Conservation (phyloP, 1,140 invertebrate genomes). For the Argopecten irradians region DNA sequence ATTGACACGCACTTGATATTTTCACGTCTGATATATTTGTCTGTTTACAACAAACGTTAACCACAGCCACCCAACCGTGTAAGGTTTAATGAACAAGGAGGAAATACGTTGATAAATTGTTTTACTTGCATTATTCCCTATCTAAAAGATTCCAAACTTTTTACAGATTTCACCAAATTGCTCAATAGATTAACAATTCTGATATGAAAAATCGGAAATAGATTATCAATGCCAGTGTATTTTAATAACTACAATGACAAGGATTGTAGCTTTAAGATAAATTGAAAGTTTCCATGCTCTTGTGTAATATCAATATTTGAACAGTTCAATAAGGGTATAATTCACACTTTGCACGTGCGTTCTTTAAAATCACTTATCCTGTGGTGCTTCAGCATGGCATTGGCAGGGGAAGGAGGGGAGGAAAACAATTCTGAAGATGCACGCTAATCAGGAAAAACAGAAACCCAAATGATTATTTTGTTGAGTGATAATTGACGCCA, state of each 20-base stretch:
- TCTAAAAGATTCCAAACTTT: not conserved
- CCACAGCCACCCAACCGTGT: not conserved
- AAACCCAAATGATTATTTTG: constrained; percentile 18
- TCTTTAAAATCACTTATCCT: not conserved
- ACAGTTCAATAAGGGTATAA: constrained; percentile 2
- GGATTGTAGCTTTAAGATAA: not conserved
- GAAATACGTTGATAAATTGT: not conserved
- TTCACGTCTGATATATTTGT: not conserved
- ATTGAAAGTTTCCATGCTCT: not conserved
- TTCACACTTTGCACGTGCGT: not conserved
- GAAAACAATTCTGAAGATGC: not conserved
- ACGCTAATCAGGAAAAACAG: constrained; percentile 3
- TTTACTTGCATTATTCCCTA: not conserved
- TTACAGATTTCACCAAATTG: not conserved
- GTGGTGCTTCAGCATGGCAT: not conserved
- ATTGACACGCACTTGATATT: not conserved
- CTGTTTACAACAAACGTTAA: not conserved
- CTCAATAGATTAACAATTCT: not conserved
- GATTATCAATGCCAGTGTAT: not conserved
- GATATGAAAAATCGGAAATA: not conserved
- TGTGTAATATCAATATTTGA: constrained; percentile 10
- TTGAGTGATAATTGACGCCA: not conserved
- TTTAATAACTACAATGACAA: constrained; percentile 7
- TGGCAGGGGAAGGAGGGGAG: not conserved
- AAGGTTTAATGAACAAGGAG: not conserved